phyloP scores from a whole-genome alignment of 2,113 vertebrate species.

The Macrotis lagotis region DNA sequence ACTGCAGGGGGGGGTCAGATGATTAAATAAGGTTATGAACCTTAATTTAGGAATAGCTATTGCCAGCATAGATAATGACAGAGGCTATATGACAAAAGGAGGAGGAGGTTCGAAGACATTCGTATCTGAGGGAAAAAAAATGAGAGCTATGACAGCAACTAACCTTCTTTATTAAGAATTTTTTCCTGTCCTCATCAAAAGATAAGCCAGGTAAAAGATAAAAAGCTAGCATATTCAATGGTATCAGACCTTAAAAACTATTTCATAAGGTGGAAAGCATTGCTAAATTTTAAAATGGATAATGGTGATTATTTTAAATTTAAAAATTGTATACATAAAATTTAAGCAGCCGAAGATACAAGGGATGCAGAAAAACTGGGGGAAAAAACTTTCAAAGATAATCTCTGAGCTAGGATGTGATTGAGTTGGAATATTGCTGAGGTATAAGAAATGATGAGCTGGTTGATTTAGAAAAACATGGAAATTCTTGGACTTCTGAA shows the following conservation, averaged over 20 bases:
- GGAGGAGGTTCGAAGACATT: background rate
- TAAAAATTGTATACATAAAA: background rate
- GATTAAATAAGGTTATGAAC: conserved; percentile 27
- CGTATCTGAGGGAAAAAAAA: background rate
- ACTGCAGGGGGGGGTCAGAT: background rate
- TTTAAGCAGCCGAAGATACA: background rate
- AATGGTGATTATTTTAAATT: background rate
- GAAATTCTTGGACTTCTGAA: background rate
- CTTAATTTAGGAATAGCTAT: background rate
- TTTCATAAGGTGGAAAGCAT: background rate
- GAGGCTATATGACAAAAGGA: background rate
- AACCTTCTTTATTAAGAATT: background rate
- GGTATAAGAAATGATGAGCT: too few species aligned
- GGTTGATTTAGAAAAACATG: background rate
- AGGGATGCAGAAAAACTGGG: background rate
- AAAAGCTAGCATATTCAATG: background rate
- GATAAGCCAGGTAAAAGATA: conserved; percentile 46
- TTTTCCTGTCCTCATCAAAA: conserved; percentile 54
- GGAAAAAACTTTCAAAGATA: background rate
- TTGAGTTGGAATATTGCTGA: background rate
- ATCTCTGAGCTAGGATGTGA: background rate
- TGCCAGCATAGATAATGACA: background rate
- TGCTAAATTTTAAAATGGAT: background rate
- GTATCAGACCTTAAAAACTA: background rate
- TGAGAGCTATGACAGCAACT: background rate